Evolutionary conservation across 2,888 invertebrate species (phyloP).

Genomic region (Acrocyrtus sp.): DNA sequence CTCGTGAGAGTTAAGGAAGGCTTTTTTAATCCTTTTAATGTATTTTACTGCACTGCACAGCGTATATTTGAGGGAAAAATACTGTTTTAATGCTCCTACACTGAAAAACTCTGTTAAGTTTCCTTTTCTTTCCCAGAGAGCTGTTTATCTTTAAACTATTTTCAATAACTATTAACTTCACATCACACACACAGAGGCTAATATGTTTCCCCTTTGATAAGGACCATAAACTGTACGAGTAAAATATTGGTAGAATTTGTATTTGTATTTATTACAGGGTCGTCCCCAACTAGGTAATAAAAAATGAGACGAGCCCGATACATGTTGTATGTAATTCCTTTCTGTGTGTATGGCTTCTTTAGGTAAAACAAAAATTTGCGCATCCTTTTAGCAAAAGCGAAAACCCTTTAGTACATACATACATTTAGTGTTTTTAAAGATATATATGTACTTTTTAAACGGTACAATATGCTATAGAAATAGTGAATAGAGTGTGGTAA

Average conservation of each 20-base stretch:
- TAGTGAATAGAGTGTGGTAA: not conserved
- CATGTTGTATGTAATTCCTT: not conserved
- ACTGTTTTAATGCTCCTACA: not conserved
- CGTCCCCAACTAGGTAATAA: slow-evolving; percentile 1
- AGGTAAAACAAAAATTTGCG: slow-evolving; percentile 29
- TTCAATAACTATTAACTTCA: not conserved
- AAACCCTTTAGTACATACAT: slow-evolving; percentile 3
- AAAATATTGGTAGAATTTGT: not conserved
- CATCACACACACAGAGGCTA: not conserved
- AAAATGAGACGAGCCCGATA: slow-evolving; percentile 18
- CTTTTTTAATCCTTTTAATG: too few relatives aligned
- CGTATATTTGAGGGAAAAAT: too few relatives aligned
- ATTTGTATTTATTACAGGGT: slow-evolving; percentile 35
- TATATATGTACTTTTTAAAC: not conserved
- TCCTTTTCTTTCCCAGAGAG: not conserved
- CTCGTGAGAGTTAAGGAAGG: too few relatives aligned
- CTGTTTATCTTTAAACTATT: not conserved
- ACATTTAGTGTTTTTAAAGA: too few relatives aligned
- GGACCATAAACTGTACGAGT: too few relatives aligned
- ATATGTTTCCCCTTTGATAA: not conserved
- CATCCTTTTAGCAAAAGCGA: slow-evolving; percentile 26
- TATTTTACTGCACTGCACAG: too few relatives aligned
- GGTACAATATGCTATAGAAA: not conserved
- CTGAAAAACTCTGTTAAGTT: not conserved
- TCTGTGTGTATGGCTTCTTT: slow-evolving; percentile 26